Conservation (phyloP, 2,888 invertebrate genomes). For the Heliconius sara region DNA sequence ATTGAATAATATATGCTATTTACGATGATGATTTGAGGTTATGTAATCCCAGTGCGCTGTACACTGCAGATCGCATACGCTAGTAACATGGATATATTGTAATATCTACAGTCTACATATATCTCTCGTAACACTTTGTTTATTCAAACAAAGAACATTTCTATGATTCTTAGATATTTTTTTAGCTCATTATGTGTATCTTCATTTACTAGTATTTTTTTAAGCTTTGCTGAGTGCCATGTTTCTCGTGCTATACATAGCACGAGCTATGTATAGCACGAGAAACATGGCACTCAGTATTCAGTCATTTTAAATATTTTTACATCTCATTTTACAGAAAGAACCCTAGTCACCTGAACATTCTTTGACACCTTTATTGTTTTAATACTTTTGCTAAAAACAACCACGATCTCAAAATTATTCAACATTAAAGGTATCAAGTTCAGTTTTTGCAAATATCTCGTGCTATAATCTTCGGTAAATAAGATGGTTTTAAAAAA, state of each 20-base stretch:
- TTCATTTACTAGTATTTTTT: background rate
- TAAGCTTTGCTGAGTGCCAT: background rate
- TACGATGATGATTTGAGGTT: conserved; percentile 71
- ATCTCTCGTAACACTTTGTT: conserved; percentile 26
- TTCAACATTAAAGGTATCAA: no score
- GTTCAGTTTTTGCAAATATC: no score
- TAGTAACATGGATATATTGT: conserved; percentile 48
- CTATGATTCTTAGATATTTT: conserved; percentile 9
- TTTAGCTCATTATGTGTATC: background rate
- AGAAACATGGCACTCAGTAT: no score
- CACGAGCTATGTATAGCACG: no score
- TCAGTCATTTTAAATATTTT: background rate
- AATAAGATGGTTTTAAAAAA: no score
- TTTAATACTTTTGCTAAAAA: no score
- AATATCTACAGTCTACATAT: conserved; percentile 25
- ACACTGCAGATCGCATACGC: conserved; percentile 63
- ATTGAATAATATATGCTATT: conserved; percentile 73
- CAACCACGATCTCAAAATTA: no score
- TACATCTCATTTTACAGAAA: no score
- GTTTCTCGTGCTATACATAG: background rate
- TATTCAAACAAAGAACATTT: conserved; percentile 21
- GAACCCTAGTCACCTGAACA: no score
- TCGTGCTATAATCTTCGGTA: no score
- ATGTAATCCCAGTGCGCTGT: conserved; percentile 74
- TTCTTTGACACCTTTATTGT: background rate